Percentiles rank a stretch among this genome's conserved stretches.
These are phyloP conservation scores for Sphinx pinastri DNA, from an alignment of 2,888 invertebrate genomes.

Conservation along the genomic window DNA sequence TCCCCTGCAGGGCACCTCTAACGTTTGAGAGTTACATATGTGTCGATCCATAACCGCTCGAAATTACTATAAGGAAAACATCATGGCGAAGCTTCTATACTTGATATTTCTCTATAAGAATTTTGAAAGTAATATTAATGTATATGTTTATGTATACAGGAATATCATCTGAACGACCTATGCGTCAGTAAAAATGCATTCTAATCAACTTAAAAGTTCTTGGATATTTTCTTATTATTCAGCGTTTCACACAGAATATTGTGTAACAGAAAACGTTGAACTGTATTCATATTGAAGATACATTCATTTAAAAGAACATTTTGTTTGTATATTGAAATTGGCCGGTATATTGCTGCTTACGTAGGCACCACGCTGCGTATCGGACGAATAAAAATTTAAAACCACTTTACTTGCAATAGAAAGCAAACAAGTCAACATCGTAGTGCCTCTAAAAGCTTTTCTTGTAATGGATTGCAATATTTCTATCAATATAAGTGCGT, in stretches of 20 bases:
- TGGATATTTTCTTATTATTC: too few relatives aligned
- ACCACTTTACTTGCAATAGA: slow-evolving; percentile 22
- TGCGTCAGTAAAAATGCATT: too few relatives aligned
- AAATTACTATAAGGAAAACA: too few relatives aligned
- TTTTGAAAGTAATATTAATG: too few relatives aligned
- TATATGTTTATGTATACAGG: too few relatives aligned
- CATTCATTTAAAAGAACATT: slow-evolving; percentile 4
- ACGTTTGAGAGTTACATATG: too few relatives aligned
- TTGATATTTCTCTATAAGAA: too few relatives aligned
- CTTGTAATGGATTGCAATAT: slow-evolving; percentile 3
- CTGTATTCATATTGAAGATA: neutral
- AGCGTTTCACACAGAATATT: neutral
- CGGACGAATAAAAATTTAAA: slow-evolving; percentile 17
- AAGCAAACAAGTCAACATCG: slow-evolving; percentile 15
- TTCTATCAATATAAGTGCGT: neutral
- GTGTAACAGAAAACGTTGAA: neutral
- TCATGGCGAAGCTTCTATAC: too few relatives aligned
- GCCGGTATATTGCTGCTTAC: neutral
- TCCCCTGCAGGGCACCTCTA: too few relatives aligned
- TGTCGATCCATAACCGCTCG: too few relatives aligned
- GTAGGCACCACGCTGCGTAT: slow-evolving; percentile 11
- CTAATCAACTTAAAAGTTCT: too few relatives aligned
- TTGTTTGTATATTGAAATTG: slow-evolving; percentile 10
- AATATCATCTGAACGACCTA: too few relatives aligned
- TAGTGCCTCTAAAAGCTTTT: slow-evolving; percentile 11